These are phyloP conservation scores for Rhinella marina DNA, from an alignment of 2,797 vertebrate species.

Conservation along the genomic window DNA sequence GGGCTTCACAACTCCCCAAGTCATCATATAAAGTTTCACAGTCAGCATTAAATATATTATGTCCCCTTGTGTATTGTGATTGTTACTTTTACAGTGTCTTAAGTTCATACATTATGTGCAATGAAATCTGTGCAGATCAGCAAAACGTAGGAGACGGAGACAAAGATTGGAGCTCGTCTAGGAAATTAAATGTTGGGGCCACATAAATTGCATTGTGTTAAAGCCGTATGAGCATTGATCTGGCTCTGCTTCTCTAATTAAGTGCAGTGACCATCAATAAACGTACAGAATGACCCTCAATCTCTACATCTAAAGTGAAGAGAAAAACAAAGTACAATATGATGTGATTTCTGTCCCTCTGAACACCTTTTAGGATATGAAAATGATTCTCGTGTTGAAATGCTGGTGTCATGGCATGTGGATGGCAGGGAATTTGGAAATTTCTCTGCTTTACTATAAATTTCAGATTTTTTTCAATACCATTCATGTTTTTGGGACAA, in stretches of 20 bases:
- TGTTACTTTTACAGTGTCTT: not conserved
- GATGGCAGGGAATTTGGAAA: no score
- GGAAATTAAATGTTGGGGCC: slow-evolving; percentile 22
- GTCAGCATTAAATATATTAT: not conserved
- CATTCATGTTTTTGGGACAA: no score
- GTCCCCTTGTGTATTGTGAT: not conserved
- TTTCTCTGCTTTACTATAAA: no score
- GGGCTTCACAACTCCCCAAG: not conserved
- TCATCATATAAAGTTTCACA: not conserved
- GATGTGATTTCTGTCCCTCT: not conserved
- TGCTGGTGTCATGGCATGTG: not conserved
- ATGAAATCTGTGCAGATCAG: slow-evolving; percentile 21
- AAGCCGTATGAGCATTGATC: slow-evolving; percentile 10
- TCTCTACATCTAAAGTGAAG: not conserved
- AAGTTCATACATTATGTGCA: not conserved
- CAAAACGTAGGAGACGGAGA: not conserved
- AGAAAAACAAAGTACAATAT: not conserved
- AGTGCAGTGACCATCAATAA: slow-evolving; percentile 16
- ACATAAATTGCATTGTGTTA: slow-evolving; percentile 22
- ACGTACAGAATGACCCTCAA: not conserved
- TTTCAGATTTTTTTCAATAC: no score
- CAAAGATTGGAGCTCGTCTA: not conserved
- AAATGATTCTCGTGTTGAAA: not conserved
- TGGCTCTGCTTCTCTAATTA: not conserved
- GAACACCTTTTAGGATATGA: not conserved